These are phyloP conservation scores for Indri indri DNA, from an alignment of 2,113 vertebrate genomes.

Conservation along the genomic window DNA sequence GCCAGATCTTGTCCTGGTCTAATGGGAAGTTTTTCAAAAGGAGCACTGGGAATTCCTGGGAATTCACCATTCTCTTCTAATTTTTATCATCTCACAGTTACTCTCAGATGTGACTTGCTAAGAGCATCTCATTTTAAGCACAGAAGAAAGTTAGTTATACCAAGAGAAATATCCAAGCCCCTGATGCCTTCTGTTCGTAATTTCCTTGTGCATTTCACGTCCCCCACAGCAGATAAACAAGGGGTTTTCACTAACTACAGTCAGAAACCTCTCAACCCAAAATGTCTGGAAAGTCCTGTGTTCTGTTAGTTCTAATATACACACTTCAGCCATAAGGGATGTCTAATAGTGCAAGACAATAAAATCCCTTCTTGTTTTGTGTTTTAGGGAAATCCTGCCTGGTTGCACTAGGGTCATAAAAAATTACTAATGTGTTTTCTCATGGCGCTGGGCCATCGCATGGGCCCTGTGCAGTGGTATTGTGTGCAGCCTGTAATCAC, in stretches of 20 bases:
- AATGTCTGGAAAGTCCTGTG: constrained; percentile 77
- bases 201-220: constrained; percentile 42
- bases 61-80: neutral
- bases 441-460: constrained; percentile 84
- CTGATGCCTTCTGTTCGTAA: constrained; percentile 30
- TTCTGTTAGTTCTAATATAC: constrained; percentile 79
- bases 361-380: constrained; percentile 83
- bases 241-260: constrained; percentile 67
- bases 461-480: constrained; percentile 76
- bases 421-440: constrained; percentile 87
- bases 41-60: neutral
- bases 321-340: constrained; percentile 78
- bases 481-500: constrained; percentile 83
- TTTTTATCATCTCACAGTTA: constrained; percentile 1
- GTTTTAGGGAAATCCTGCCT: constrained; percentile 81
- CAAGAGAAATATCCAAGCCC: constrained; percentile 24
- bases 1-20: neutral
- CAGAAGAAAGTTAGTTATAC: constrained; percentile 14
- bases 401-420: constrained; percentile 84
- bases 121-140: neutral
- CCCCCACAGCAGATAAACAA: constrained; percentile 57
- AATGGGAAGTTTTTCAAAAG: constrained; percentile 26
- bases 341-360: constrained; percentile 82
- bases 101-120: constrained; percentile 24
- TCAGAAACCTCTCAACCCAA: constrained; percentile 79